A percentile compares a stretch with the other conserved stretches of the same genome.
phyloP scores from a whole-genome alignment of 2,113 vertebrate species.

The Leptocoma aspasia region DNA sequence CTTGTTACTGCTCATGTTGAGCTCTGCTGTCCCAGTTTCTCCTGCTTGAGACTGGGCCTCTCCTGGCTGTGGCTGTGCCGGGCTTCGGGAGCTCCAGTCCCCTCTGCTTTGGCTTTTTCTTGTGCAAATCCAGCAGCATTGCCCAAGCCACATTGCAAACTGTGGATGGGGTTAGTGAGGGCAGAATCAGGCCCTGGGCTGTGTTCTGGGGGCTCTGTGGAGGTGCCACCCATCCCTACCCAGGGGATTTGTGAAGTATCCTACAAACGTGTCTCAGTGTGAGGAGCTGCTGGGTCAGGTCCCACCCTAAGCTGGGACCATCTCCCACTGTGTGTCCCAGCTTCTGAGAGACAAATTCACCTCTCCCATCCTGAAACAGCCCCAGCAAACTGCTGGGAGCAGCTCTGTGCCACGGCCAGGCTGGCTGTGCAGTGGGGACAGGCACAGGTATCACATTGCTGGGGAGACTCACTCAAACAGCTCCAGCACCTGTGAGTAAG shows the following conservation, averaged over 20 bases:
- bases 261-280: accelerated
- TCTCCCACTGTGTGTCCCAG: not conserved
- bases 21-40: not conserved
- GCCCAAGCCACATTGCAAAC: not conserved
- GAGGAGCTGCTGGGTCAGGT: not conserved
- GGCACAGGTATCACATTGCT: not conserved
- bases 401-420: not conserved
- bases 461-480: not conserved
- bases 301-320: not conserved
- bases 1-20: not conserved
- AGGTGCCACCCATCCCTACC: not conserved
- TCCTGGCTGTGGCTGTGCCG: accelerated
- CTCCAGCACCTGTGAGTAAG: not conserved
- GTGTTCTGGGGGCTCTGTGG: not conserved
- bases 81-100: not conserved
- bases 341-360: not conserved
- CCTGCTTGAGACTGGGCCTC: not conserved
- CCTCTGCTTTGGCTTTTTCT: not conserved
- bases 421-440: not conserved
- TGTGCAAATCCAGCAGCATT: not conserved
- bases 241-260: not conserved
- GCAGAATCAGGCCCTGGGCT: not conserved
- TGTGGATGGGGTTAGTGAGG: not conserved
- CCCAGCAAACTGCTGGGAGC: not conserved
- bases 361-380: not conserved